Evolutionary conservation across 2,888 invertebrate genomes (phyloP).

Genomic region (Parnassius apollo): DNA sequence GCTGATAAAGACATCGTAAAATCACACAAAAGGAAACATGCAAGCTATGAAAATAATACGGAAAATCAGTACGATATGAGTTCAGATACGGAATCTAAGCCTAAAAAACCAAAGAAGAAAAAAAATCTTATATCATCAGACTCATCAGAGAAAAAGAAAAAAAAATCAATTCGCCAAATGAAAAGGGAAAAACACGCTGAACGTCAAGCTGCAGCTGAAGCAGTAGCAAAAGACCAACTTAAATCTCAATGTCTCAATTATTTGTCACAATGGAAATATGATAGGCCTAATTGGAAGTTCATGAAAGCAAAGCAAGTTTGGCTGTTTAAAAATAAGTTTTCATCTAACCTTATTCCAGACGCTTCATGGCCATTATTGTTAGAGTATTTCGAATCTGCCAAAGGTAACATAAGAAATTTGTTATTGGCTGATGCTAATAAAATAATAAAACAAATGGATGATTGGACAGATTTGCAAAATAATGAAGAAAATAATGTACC

Average conservation of each 20-base stretch:
- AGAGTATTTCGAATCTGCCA: constrained; percentile 86
- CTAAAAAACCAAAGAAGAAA: constrained; percentile 61
- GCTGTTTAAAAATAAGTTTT: constrained; percentile 86
- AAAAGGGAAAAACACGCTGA: constrained; percentile 84
- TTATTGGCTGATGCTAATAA: constrained; percentile 84
- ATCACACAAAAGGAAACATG: constrained; percentile 22
- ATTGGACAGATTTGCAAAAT: constrained; percentile 66
- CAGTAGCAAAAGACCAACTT: constrained; percentile 75
- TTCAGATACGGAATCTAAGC: constrained; percentile 50
- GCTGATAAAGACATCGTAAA: constrained; percentile 30
- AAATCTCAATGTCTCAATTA: constrained; percentile 84
- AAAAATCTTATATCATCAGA: constrained; percentile 48
- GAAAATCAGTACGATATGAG: too few species aligned
- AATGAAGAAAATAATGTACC: constrained; percentile 40
- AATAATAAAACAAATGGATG: constrained; percentile 83
- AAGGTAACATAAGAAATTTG: constrained; percentile 84
- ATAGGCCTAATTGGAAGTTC: constrained; percentile 88
- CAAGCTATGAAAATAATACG: constrained; percentile 29
- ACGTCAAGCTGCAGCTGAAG: constrained; percentile 77
- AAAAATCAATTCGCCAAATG: constrained; percentile 83
- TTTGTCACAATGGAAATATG: constrained; percentile 87
- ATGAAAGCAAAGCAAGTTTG: constrained; percentile 90
- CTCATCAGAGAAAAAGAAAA: constrained; percentile 59
- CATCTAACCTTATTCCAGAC: constrained; percentile 80
- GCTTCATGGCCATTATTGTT: constrained; percentile 84